Conservation (phyloP, 2,113 vertebrate genomes). For the Cebus imitator region DNA sequence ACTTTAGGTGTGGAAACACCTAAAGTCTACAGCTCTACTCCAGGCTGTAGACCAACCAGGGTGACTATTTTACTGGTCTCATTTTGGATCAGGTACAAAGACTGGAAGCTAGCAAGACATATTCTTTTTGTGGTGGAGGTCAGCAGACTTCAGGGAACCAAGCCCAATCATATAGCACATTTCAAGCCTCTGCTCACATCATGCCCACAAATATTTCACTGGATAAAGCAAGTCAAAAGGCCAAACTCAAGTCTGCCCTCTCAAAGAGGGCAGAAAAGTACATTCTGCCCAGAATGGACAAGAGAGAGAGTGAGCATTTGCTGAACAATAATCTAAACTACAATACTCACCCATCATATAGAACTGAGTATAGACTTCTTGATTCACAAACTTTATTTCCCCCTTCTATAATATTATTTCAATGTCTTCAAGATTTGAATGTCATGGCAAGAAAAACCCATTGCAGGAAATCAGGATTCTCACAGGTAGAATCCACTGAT, state of each 20-base stretch:
- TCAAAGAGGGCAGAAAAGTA: not conserved
- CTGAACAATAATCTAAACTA: not conserved
- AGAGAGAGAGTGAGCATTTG: not conserved
- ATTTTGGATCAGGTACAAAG: not conserved
- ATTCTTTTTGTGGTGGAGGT: not conserved
- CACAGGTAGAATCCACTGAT: not conserved
- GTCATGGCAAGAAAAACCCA: not conserved
- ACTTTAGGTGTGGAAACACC: not conserved
- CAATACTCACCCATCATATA: not conserved
- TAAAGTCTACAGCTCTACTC: not conserved
- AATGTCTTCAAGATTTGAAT: not conserved
- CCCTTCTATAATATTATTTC: not conserved
- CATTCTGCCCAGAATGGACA: not conserved
- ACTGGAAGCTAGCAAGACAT: not conserved
- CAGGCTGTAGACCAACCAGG: not conserved
- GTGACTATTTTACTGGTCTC: not conserved
- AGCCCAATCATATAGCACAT: not conserved
- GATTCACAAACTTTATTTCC: not conserved
- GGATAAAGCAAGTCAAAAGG: not conserved
- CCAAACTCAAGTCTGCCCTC: not conserved
- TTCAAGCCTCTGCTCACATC: not conserved
- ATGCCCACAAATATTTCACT: not conserved
- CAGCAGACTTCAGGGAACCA: not conserved
- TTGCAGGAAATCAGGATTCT: not conserved
- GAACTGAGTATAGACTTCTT: not conserved